These are phyloP conservation scores for Pterois miles DNA, from an alignment of 2,797 vertebrate genomes.

Conservation along the genomic window DNA sequence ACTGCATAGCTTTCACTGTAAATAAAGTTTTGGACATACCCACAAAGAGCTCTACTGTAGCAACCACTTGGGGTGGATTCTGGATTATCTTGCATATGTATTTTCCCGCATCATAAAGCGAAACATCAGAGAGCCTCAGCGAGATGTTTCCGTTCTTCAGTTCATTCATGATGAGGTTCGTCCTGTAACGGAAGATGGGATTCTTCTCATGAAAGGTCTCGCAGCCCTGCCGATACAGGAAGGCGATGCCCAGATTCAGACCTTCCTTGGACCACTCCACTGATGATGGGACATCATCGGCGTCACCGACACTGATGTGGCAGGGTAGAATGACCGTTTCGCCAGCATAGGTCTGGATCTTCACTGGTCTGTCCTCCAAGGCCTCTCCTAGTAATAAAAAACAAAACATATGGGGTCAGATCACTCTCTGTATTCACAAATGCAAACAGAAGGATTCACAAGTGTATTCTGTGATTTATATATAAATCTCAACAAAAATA, in stretches of 20 bases:
- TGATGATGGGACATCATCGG: rapidly evolving
- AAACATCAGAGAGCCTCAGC: background rate
- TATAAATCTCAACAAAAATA: too few species aligned
- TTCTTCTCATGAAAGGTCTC: constrained; percentile 42
- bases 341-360: rapidly evolving
- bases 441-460: too few species aligned
- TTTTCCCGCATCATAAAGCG: constrained; percentile 13
- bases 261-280: constrained; percentile 41
- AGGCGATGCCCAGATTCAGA: rapidly evolving
- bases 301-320: rapidly evolving
- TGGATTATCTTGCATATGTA: background rate
- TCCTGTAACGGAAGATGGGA: background rate
- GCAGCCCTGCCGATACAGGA: constrained; percentile 18
- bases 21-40: background rate
- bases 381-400: background rate
- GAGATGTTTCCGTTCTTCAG: constrained; percentile 24
- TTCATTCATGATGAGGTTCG: constrained; percentile 2
- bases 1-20: background rate
- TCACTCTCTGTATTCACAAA: too few species aligned
- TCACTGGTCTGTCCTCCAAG: rapidly evolving
- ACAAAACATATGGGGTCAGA: background rate
- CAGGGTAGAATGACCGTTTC: constrained; percentile 36
- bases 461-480: too few species aligned
- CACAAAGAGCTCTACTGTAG: constrained; percentile 14
- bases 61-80: rapidly evolving